A percentile compares a stretch with the other conserved stretches of the same genome.
These are phyloP conservation scores for Reticulitermes lucifugus DNA, from an alignment of 2,888 invertebrate species.

Conservation along the genomic window DNA sequence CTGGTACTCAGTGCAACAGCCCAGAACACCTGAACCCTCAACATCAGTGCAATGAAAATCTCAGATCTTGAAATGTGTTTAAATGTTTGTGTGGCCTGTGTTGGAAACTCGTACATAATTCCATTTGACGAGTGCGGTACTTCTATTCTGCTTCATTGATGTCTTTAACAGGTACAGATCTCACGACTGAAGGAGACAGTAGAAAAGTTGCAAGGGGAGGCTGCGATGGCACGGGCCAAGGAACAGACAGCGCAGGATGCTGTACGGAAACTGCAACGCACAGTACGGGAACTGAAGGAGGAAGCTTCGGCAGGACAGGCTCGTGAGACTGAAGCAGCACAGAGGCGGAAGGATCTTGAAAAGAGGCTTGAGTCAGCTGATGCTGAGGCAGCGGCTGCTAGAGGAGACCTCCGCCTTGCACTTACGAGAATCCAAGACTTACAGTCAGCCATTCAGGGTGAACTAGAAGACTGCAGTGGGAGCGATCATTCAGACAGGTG, in stretches of 20 bases:
- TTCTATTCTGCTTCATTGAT: neutral
- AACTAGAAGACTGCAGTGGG: slow-evolving; percentile 59
- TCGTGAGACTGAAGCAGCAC: slow-evolving; percentile 80
- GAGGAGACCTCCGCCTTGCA: slow-evolving; percentile 87
- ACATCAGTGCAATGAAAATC: too few relatives aligned
- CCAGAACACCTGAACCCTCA: too few relatives aligned
- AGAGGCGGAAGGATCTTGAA: slow-evolving; percentile 81
- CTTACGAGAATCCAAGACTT: slow-evolving; percentile 90
- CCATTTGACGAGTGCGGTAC: too few relatives aligned
- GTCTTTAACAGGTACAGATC: slow-evolving; percentile 66
- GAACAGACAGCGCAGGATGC: slow-evolving; percentile 85
- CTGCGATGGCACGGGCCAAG: slow-evolving; percentile 74
- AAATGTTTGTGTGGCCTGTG: too few relatives aligned
- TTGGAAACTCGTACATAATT: too few relatives aligned
- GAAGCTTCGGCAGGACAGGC: slow-evolving; percentile 78
- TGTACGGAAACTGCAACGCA: slow-evolving; percentile 79
- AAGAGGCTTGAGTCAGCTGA: slow-evolving; percentile 78
- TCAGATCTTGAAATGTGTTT: too few relatives aligned
- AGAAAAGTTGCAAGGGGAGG: slow-evolving; percentile 79
- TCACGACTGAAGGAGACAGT: slow-evolving; percentile 77
- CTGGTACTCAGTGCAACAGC: too few relatives aligned
- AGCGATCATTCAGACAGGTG: slow-evolving; percentile 45
- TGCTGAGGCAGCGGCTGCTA: slow-evolving; percentile 76
- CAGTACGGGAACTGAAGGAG: slow-evolving; percentile 80
- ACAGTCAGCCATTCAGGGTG: slow-evolving; percentile 92